Evolutionary conservation across 2,888 invertebrate species (phyloP), one percentile per base, ranked within the genome.

Genomic region (Eurois occulta): DNA sequence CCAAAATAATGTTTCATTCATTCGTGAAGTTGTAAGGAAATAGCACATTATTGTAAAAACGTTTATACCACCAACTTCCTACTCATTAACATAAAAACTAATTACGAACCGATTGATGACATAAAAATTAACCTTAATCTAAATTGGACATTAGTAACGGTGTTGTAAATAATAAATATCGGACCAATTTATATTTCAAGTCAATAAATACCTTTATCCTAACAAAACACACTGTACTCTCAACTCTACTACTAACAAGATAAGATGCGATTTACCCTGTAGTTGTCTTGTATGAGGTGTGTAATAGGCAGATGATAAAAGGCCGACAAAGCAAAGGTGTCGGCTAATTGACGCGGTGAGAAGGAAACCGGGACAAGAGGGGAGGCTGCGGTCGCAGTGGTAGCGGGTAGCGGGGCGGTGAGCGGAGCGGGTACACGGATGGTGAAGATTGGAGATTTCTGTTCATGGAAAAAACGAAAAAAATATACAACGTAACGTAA

Each of bases 341-440:
- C 91, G 93, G 91, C 93, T 94, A 95, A 94, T 95, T 95, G 95
- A 94, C 91, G 92, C 92, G 92, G 91, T 92, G 93, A 93, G 93
- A 94, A 93, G 91, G 90, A 85, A 88, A 89, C 88, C 87, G 81
- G 82, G 79, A 81, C 90, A 88, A 87, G 84, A 78, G 87, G 89
- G 86, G 77, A 67, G 46, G 75, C 82, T n/a, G 80, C 10, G 90
- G 91, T 66, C 48, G 7, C 52, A 87, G 67, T 88, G 77, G 1
- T 2, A 87, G 92, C 92, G 91, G 70, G 35, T 13, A 70, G 55
- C 83, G 77, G 60, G 11, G 77, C 69, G 77, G 24, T 10, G 32
- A 78, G 85, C 76, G 85, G 72, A 71, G 76, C 68, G 80, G 35
- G 64, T 16, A 4, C 24, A 2, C 8, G 18, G 4, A 11, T 24